Evolutionary conservation across 1,140 invertebrate genomes (phyloP).

Genomic region (Temnothorax curvispinosus): DNA sequence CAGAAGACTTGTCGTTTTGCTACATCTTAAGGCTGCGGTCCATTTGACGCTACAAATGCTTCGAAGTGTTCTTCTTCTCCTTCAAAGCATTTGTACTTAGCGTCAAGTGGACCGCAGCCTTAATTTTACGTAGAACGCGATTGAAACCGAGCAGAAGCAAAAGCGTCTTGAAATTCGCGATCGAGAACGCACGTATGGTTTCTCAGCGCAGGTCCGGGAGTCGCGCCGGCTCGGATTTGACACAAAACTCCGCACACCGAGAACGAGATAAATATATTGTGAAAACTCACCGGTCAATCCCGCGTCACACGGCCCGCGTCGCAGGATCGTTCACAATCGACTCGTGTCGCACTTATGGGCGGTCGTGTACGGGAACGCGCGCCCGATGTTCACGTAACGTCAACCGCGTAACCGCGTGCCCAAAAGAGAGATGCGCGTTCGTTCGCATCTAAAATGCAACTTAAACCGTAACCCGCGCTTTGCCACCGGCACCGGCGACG

Average conservation of each 20-base stretch:
- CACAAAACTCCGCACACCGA: neutral
- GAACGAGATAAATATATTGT: neutral
- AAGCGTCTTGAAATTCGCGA: neutral
- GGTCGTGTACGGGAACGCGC: neutral
- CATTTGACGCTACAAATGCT: too few relatives aligned
- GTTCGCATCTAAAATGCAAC: constrained; percentile 85
- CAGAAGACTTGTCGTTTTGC: too few relatives aligned
- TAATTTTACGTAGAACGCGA: neutral
- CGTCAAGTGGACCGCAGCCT: too few relatives aligned
- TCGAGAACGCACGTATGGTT: neutral
- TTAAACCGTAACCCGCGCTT: constrained; percentile 83
- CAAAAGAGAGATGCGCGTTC: constrained; percentile 81
- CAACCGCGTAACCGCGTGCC: constrained; percentile 76
- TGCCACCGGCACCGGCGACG: constrained; percentile 65
- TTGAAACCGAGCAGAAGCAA: neutral
- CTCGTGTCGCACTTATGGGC: neutral
- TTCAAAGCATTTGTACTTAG: too few relatives aligned
- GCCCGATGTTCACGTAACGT: constrained; percentile 69
- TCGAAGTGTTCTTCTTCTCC: too few relatives aligned
- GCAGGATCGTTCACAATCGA: constrained; percentile 8
- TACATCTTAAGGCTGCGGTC: neutral
- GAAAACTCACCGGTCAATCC: constrained; percentile 18
- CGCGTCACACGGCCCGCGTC: neutral
- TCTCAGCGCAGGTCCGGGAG: neutral
- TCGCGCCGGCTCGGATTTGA: neutral